phyloP scores from a whole-genome alignment of 2,888 invertebrate species.

The Agrochola lota region DNA sequence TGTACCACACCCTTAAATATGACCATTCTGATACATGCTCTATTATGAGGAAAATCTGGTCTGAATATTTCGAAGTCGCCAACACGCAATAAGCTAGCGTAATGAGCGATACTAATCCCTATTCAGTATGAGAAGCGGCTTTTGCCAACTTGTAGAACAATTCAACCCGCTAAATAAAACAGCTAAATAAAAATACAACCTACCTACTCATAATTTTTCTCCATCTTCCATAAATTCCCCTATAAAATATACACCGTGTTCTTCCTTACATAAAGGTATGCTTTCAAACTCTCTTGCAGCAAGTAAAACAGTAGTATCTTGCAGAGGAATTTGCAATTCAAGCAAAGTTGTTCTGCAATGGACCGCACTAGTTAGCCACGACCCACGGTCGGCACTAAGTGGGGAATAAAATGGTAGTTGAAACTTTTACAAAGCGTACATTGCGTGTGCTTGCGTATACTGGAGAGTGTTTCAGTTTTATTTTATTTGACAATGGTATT shows the following conservation, averaged over 20 bases:
- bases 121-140: not conserved
- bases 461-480: constrained; percentile 10
- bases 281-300: constrained; percentile 28
- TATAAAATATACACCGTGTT: constrained; percentile 23
- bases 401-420: constrained; percentile 49
- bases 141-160: not conserved
- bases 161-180: not conserved
- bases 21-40: not conserved
- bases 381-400: constrained; percentile 44
- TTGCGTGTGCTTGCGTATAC: constrained; percentile 8
- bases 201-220: not conserved
- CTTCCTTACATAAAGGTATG: constrained; percentile 18
- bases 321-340: constrained; percentile 60
- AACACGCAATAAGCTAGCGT: not conserved
- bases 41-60: not conserved
- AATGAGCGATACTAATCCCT: not conserved
- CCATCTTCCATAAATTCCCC: not conserved
- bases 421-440: constrained; percentile 45
- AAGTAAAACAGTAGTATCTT: constrained; percentile 54
- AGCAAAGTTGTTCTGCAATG: constrained; percentile 57
- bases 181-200: not conserved
- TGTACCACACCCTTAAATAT: not conserved
- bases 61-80: not conserved
- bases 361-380: constrained; percentile 57
- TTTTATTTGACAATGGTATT: constrained; percentile 13